Percentiles rank a stretch among this genome's conserved stretches.
Evolutionary conservation across 2,113 vertebrate species (phyloP).

Genomic region (Ochotona curzoniae): DNA sequence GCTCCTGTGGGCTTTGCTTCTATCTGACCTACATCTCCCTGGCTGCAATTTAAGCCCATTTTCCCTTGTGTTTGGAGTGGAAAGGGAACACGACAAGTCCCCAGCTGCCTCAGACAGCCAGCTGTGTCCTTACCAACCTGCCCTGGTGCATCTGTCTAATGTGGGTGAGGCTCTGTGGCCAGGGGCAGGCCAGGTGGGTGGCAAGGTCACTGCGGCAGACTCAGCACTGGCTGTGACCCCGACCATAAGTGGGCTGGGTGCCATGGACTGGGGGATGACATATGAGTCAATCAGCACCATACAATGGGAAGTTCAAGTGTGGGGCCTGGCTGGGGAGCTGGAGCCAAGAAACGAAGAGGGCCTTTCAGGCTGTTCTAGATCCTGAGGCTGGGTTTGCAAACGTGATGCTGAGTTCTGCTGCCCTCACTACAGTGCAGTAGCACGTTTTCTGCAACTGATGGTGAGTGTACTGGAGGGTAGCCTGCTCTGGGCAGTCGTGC

Average conservation of each 20-base stretch:
- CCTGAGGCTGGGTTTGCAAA: background rate
- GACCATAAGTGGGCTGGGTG: background rate
- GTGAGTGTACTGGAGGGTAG: too few species aligned
- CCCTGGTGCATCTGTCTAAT: background rate
- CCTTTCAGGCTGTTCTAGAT: background rate
- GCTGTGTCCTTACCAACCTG: slow-evolving; percentile 1
- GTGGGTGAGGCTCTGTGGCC: accelerated
- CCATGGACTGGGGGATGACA: accelerated
- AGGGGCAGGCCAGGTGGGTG: background rate
- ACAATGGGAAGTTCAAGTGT: background rate
- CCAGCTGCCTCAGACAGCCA: slow-evolving; percentile 28
- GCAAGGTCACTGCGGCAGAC: background rate
- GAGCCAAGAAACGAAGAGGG: background rate
- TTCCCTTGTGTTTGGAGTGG: slow-evolving; percentile 74
- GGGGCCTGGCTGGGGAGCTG: background rate
- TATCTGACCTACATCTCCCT: slow-evolving; percentile 82
- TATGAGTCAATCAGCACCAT: accelerated
- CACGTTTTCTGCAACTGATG: background rate
- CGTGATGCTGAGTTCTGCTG: background rate
- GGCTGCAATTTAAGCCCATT: slow-evolving; percentile 77
- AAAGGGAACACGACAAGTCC: slow-evolving; percentile 61
- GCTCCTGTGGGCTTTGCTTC: slow-evolving; percentile 60
- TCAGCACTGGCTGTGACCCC: background rate
- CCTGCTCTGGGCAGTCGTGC: accelerated
- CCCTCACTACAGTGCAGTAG: too few species aligned